Percentiles rank a stretch among this genome's conserved stretches.
These are phyloP conservation scores for Scaptomyza parva DNA, from an alignment of 2,888 invertebrate species.

Conservation along the genomic window DNA sequence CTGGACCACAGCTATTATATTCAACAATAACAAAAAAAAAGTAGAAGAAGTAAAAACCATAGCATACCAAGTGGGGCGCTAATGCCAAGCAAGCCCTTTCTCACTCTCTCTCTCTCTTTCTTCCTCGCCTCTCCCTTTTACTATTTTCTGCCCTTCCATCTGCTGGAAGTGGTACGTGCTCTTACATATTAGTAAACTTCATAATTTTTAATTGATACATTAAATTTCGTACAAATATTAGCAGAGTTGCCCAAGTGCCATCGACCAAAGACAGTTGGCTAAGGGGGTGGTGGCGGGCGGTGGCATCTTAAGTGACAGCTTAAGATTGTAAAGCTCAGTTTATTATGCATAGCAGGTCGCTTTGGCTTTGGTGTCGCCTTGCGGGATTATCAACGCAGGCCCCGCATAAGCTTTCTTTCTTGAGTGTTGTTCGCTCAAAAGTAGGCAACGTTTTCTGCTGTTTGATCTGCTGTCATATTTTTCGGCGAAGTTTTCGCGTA, in stretches of 20 bases:
- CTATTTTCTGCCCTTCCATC: conserved; percentile 7
- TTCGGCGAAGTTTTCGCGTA: conserved; percentile 20
- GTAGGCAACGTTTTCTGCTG: conserved; percentile 32
- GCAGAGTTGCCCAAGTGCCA: conserved; percentile 40
- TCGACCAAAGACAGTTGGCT: conserved; percentile 7
- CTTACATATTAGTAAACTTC: conserved; percentile 84
- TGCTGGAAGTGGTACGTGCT: conserved; percentile 77
- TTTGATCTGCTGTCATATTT: conserved; percentile 57
- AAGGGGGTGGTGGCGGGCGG: not conserved
- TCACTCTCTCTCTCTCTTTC: not conserved
- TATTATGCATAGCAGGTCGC: conserved; percentile 69
- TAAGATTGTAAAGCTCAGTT: conserved; percentile 75
- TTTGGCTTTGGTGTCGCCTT: conserved; percentile 30
- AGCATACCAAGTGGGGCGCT: conserved; percentile 73
- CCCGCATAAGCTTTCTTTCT: conserved; percentile 30
- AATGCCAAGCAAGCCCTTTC: conserved; percentile 48
- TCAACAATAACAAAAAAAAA: conserved; percentile 76
- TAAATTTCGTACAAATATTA: conserved; percentile 82
- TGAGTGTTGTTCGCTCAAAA: conserved; percentile 16
- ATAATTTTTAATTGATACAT: conserved; percentile 85
- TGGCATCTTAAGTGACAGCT: conserved; percentile 75
- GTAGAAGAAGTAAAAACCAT: conserved; percentile 35
- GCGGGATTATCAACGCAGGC: conserved; percentile 53
- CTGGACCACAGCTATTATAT: conserved; percentile 61
- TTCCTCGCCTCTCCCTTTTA: not conserved